A percentile compares a stretch with the other conserved stretches of the same genome.
Evolutionary conservation across 2,113 vertebrate genomes (phyloP).

Genomic region (Bos javanicus): DNA sequence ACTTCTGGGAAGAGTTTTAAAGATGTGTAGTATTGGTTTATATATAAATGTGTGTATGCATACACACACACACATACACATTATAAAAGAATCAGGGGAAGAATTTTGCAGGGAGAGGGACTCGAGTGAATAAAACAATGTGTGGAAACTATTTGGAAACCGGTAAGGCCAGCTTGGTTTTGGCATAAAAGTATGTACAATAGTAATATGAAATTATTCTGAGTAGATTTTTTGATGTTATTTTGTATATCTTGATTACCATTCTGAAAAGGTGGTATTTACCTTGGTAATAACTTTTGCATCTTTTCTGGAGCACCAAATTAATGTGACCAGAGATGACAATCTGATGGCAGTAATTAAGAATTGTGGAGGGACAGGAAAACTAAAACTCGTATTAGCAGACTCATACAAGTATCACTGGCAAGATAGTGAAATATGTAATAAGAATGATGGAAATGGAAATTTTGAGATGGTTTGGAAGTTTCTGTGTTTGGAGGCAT

Average conservation of each 20-base stretch:
- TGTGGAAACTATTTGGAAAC: background rate
- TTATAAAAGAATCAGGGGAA: background rate
- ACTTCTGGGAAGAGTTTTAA: background rate
- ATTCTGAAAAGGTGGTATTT: background rate
- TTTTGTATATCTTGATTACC: background rate
- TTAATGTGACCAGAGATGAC: background rate
- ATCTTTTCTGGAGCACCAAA: background rate
- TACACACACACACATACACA: accelerated
- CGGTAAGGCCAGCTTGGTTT: background rate
- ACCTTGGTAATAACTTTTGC: background rate
- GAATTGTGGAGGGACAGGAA: background rate
- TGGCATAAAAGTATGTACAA: background rate
- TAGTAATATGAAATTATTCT: background rate
- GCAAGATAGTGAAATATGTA: background rate
- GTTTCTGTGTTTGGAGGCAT: background rate
- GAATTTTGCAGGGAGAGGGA: background rate
- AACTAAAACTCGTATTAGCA: background rate
- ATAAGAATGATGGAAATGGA: background rate
- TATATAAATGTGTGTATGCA: background rate
- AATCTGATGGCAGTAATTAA: background rate
- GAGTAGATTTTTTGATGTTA: background rate
- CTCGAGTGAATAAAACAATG: background rate
- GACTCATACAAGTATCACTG: background rate
- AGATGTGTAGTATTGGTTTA: background rate
- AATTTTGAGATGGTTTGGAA: background rate